phyloP scores from a whole-genome alignment of 1,140 invertebrate genomes.

The Apis florea region DNA sequence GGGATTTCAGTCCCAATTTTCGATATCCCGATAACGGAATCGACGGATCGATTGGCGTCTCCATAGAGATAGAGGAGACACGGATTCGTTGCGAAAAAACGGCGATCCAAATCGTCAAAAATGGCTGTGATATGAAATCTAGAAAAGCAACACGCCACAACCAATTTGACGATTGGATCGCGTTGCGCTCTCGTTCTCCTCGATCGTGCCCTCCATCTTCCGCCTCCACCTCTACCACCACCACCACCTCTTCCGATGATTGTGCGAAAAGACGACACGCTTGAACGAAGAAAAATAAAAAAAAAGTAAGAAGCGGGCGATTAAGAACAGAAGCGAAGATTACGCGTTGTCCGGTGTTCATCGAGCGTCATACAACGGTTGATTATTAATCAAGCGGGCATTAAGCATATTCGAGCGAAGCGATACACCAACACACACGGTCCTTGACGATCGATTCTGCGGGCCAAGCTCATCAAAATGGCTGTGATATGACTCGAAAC shows the following conservation, averaged over 20 bases:
- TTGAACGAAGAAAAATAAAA: background rate
- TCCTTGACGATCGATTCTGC: constrained; percentile 73
- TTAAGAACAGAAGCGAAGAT: background rate
- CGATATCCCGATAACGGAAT: too few species aligned
- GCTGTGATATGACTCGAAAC: constrained; percentile 88
- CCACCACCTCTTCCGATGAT: background rate
- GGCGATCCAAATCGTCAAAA: constrained; percentile 89
- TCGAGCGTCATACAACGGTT: background rate
- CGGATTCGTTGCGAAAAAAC: constrained; percentile 70
- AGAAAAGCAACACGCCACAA: constrained; percentile 87
- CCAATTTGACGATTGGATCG: constrained; percentile 87
- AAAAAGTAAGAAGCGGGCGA: background rate
- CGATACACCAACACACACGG: background rate
- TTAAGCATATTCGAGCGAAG: constrained; percentile 2
- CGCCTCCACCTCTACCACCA: too few species aligned
- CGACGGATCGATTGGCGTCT: background rate
- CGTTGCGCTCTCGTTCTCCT: constrained; percentile 61
- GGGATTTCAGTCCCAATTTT: too few species aligned
- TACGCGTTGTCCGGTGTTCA: background rate
- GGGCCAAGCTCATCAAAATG: constrained; percentile 88
- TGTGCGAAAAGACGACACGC: background rate
- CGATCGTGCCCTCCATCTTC: background rate
- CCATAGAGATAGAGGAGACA: background rate
- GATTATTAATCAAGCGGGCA: constrained; percentile 50
- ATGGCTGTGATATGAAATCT: constrained; percentile 92